Base-by-base conservation (phyloP, 2,888 invertebrate genomes). In the Drosophila testacea region DNA sequence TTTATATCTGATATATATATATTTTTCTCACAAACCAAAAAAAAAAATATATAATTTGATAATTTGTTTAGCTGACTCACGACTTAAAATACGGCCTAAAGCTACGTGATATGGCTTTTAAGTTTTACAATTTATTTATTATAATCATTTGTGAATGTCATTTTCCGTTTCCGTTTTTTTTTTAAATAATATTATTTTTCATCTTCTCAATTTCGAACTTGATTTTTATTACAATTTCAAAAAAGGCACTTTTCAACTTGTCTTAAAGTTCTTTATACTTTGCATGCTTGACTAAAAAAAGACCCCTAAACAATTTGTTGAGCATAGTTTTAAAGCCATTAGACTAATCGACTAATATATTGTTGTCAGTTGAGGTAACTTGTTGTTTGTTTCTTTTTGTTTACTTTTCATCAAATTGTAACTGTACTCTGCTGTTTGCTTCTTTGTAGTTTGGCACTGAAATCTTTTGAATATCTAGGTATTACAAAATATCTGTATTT, bases 301-400 rank as follows among this genome's bases (percentile, higher is more conserved):
- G 9, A 27, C 36, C 6, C 44, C 44, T 38, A 64, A 55, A 30
- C 32, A 67, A 39, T 41, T 73, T 61, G 22, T 74, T 79, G 79
- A 79, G 76, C 79, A 79, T 63, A 74, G 67, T 68, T 79, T 79
- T 71, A 79, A 79, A 79, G 69, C 64, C 72, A 64, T 71, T 69
- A 51, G 66, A 69, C 74, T 71, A 74, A 71, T 64, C 1, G 16
- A 3, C 22, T 22, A 22, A 3, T 22, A 62, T 67, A 51, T 66
- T 66, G 59, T 69, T 80, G 64, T 83, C 72, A 81, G 78, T 85
- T 90, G 90, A 90, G 90, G 90, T 90, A 90, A 90, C 81, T 83
- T 86, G 90, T 89, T 90, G 85, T 47, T 16, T 16, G 16, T 42
- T 54, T n/a, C n/a, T n/a, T n/a, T n/a, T 36, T 41, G 52, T 34